Conservation (phyloP, 2,888 invertebrate genomes). For the Napeogenes inachia region DNA sequence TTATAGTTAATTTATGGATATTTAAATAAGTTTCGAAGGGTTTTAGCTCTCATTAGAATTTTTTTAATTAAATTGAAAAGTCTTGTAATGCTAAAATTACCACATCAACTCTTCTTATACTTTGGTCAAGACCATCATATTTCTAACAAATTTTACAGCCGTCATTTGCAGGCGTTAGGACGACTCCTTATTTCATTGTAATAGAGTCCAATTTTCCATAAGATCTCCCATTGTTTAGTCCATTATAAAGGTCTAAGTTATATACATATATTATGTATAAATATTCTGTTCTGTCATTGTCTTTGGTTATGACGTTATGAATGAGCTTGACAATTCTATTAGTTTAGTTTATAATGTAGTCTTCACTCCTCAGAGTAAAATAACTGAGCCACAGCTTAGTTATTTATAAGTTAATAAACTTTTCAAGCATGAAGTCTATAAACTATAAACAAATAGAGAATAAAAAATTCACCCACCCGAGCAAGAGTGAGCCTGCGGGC, state of each 20-base stretch:
- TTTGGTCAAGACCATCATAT: conserved; percentile 30
- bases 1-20: no score
- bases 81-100: conserved; percentile 7
- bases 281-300: conserved; percentile 33
- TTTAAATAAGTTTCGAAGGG: no score
- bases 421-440: no score
- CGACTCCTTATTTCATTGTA: conserved; percentile 26
- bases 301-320: conserved; percentile 34
- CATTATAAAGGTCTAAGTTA: conserved; percentile 32
- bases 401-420: no score
- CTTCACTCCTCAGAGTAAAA: no score
- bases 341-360: neutral
- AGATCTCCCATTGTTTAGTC: conserved; percentile 30
- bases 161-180: conserved; percentile 32
- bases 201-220: conserved; percentile 31
- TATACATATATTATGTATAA: conserved; percentile 32
- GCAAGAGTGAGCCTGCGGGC: no score
- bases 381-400: no score
- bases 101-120: conserved; percentile 17
- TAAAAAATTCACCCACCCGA: no score
- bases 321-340: conserved; percentile 17
- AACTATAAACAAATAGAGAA: no score
- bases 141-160: conserved; percentile 34
- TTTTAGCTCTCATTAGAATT: no score
- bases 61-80: no score